Evolutionary conservation across 1,140 invertebrate genomes (phyloP).

Genomic region (Helicoverpa zea): DNA sequence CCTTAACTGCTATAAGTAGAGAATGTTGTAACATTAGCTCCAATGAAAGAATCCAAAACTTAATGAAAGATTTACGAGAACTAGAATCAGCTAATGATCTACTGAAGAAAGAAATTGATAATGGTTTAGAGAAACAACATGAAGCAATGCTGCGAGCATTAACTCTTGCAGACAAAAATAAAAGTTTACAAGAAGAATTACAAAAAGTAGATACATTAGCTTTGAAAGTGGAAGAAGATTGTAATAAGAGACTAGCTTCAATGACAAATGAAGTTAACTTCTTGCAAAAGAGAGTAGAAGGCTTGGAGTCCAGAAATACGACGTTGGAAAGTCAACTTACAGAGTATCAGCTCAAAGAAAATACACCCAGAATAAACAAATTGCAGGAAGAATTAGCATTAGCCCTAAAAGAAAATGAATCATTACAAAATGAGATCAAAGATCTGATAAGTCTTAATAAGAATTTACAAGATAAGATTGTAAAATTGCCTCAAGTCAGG

Average conservation of each 20-base stretch:
- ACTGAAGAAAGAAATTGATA: slow-evolving; percentile 88
- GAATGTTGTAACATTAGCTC: slow-evolving; percentile 87
- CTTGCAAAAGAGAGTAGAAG: slow-evolving; percentile 74
- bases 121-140: slow-evolving; percentile 89
- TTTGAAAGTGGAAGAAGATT: slow-evolving; percentile 90
- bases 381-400: slow-evolving; percentile 67
- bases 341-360: slow-evolving; percentile 57
- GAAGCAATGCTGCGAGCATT: slow-evolving; percentile 91
- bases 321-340: slow-evolving; percentile 72
- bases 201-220: slow-evolving; percentile 90
- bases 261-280: slow-evolving; percentile 74
- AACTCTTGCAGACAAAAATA: slow-evolving; percentile 90
- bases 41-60: slow-evolving; percentile 70
- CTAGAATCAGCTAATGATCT: slow-evolving; percentile 86
- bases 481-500: slow-evolving; percentile 68
- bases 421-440: slow-evolving; percentile 77
- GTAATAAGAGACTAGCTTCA: slow-evolving; percentile 83
- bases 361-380: slow-evolving; percentile 58
- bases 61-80: slow-evolving; percentile 85
- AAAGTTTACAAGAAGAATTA: slow-evolving; percentile 89
- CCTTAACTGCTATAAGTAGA: slow-evolving; percentile 85
- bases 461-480: slow-evolving; percentile 79
- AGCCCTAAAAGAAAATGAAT: slow-evolving; percentile 72
- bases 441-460: slow-evolving; percentile 78
- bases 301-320: slow-evolving; percentile 69